Conservation (phyloP, 2,113 vertebrate genomes). For the Aegotheles bennettii region DNA sequence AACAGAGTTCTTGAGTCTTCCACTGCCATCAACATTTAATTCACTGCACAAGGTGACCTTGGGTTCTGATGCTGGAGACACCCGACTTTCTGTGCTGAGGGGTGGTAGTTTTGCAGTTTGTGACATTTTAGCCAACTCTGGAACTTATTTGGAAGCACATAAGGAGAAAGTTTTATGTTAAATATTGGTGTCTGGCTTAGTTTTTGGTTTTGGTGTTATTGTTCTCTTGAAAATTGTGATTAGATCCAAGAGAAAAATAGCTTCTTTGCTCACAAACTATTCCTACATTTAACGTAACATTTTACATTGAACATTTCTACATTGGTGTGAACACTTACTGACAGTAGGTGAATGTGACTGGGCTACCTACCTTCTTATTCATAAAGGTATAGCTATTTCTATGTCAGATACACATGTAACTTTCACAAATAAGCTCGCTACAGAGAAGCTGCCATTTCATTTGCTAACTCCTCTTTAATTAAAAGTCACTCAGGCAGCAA, state of each 20-base stretch:
- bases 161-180: fast-evolving
- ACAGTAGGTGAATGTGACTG: fast-evolving
- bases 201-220: fast-evolving
- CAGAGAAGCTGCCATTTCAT: background rate
- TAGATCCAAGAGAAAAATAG: background rate
- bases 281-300: no score
- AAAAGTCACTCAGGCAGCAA: background rate
- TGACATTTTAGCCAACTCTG: background rate
- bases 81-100: fast-evolving
- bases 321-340: background rate
- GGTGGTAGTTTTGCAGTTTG: fast-evolving
- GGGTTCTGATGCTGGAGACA: fast-evolving
- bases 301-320: background rate
- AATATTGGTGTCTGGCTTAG: background rate
- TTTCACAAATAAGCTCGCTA: background rate
- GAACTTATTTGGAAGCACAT: fast-evolving
- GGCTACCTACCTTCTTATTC: background rate
- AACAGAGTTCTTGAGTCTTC: fast-evolving
- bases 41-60: background rate
- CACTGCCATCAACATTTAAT: fast-evolving
- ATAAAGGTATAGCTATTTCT: background rate
- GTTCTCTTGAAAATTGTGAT: background rate
- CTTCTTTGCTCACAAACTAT: fast-evolving
- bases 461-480: background rate
- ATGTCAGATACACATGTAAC: background rate